Base-by-base conservation (phyloP, 2,888 invertebrate genomes). In the Macaria liturata region DNA sequence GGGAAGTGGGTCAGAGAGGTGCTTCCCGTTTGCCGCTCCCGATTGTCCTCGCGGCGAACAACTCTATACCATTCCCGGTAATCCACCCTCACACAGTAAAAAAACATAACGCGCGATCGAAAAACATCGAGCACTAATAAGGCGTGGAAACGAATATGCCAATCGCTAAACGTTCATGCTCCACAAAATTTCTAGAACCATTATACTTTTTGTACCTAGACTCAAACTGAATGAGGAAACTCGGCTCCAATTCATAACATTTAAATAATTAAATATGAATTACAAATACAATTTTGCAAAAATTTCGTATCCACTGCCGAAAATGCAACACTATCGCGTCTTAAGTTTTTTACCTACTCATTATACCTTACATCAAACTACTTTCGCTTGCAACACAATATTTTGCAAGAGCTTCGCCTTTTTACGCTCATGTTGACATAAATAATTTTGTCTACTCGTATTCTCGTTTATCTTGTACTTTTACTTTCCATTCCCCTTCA, bases 61-160 rank as follows among this genome's bases (percentile, higher is more conserved):
- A 76, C 88, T 87, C 62, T 89, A 88, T 84, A 87, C 84, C 66
- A 82, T 86, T 70, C 85, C 88, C 69, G 90, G 89, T 90, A 89
- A 87, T 75, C 75, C 68, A 73, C 67, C 68, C 68, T 20, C 20
- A 20, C 67, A 73, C 3, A 30, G 20, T 30, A 30, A 51, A 39
- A 55, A 7, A 55, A 55, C 55, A 42, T 55, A 55, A 54, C 8
- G 44, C 58, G 54, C 59, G 48, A 59, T 48, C n/a, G 4, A 37
- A 37, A 37, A 6, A 37, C 7, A 37, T 6, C 34, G 7, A 7
- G 34, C 34, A 37, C n/a, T 42, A 42, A 6, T 31, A 44, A 45
- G 39, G 5, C 53, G 32, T 49, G 46, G 37, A 43, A 34, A 46
- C 30, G n/a, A 34, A 50, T 46, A 8, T 31, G 9, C 34, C 32